Conservation (phyloP, 2,797 vertebrate genomes). For the Epinephelus malabaricus region DNA sequence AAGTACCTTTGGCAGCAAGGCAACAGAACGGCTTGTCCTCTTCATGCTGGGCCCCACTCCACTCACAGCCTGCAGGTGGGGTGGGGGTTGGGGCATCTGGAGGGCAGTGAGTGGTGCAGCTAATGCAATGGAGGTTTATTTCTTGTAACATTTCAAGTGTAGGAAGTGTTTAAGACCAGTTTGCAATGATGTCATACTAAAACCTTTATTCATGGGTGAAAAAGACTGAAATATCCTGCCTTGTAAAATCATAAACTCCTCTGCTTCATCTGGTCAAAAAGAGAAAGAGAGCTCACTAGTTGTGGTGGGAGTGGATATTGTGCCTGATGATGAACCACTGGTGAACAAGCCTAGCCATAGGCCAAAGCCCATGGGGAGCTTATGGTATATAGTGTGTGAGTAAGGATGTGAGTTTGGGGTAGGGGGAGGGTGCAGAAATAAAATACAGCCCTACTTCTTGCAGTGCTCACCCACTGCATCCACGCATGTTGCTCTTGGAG, state of each 20-base stretch:
- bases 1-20: slow-evolving; percentile 73
- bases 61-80: slow-evolving; percentile 57
- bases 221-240: not conserved
- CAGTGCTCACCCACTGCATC: slow-evolving; percentile 75
- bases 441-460: slow-evolving; percentile 70
- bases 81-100: slow-evolving; percentile 54
- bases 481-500: slow-evolving; percentile 75
- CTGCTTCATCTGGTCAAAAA: slow-evolving; percentile 15
- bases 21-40: slow-evolving; percentile 74
- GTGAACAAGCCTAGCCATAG: slow-evolving; percentile 47
- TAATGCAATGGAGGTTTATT: slow-evolving; percentile 30
- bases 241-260: slow-evolving; percentile 5
- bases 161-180: slow-evolving; percentile 22
- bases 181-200: slow-evolving; percentile 24
- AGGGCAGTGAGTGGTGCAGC: slow-evolving; percentile 38
- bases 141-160: slow-evolving; percentile 17
- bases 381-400: slow-evolving; percentile 52
- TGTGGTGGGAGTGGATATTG: slow-evolving; percentile 29
- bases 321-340: slow-evolving; percentile 53
- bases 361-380: slow-evolving; percentile 38
- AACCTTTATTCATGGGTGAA: not conserved
- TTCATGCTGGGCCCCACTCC: slow-evolving; percentile 56
- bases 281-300: slow-evolving; percentile 21
- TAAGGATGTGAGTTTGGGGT: slow-evolving; percentile 47
- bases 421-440: slow-evolving; percentile 65